A percentile compares a stretch with the other conserved stretches of the same genome.
These are phyloP conservation scores for Theocolax elegans DNA, from an alignment of 1,140 invertebrate species.

Conservation along the genomic window DNA sequence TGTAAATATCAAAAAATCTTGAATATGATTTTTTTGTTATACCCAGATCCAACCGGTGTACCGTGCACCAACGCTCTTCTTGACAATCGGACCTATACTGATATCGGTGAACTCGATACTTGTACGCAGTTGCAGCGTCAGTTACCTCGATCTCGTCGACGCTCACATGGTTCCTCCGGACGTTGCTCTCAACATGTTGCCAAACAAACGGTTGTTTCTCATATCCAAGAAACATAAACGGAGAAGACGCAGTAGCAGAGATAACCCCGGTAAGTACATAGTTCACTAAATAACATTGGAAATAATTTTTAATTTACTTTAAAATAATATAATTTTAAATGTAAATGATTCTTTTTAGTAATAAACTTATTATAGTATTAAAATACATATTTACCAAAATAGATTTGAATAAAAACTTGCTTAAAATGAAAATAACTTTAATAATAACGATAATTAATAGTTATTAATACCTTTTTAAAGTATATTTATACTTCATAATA, in stretches of 20 bases:
- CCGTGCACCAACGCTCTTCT: conserved; percentile 72
- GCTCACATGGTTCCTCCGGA: conserved; percentile 77
- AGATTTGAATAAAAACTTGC: too few relatives aligned
- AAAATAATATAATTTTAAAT: too few relatives aligned
- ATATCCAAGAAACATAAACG: conserved; percentile 74
- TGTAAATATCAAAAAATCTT: too few relatives aligned
- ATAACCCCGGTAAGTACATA: conserved; percentile 6
- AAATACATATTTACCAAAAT: too few relatives aligned
- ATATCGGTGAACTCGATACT: conserved; percentile 75
- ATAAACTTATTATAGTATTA: too few relatives aligned
- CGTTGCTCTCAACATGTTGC: conserved; percentile 76
- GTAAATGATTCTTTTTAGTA: too few relatives aligned
- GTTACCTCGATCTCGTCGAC: conserved; percentile 84
- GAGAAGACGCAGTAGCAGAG: conserved; percentile 55
- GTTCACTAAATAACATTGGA: too few relatives aligned
- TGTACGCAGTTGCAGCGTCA: conserved; percentile 86
- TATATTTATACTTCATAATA: too few relatives aligned
- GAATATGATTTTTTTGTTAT: background rate
- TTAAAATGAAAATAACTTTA: too few relatives aligned
- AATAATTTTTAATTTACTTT: too few relatives aligned
- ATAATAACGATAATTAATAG: too few relatives aligned
- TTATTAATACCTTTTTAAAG: too few relatives aligned
- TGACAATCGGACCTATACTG: conserved; percentile 74
- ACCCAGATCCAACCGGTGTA: conserved; percentile 62
- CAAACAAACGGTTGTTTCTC: conserved; percentile 77